Evolutionary conservation across 2,113 vertebrate species (phyloP).

Genomic region (Sapajus apella): DNA sequence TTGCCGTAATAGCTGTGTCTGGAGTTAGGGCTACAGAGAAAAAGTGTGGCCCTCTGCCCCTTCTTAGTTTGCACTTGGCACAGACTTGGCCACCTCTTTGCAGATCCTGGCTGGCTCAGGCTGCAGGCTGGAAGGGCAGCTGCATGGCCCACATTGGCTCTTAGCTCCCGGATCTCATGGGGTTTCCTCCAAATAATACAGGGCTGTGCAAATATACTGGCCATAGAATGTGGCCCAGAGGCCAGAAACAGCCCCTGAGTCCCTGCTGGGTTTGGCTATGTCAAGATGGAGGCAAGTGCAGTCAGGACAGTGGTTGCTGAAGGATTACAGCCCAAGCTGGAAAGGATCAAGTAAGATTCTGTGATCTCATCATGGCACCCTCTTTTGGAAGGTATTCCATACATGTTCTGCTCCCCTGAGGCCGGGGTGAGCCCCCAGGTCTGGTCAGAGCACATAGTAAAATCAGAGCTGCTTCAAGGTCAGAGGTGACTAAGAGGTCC

Average conservation of each 20-base stretch:
- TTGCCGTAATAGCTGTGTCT: not conserved
- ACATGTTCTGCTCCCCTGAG: not conserved
- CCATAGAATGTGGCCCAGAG: not conserved
- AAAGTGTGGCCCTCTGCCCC: not conserved
- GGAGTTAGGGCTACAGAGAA: not conserved
- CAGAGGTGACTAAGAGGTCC: not conserved
- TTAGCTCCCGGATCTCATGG: not conserved
- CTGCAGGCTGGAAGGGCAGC: not conserved
- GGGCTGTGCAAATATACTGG: not conserved
- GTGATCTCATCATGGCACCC: not conserved
- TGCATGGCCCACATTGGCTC: not conserved
- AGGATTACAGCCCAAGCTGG: not conserved
- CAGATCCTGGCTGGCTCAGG: not conserved
- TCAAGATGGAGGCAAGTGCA: not conserved
- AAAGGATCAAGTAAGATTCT: not conserved
- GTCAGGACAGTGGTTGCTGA: not conserved
- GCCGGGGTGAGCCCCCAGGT: not conserved
- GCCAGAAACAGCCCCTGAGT: not conserved
- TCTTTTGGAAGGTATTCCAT: not conserved
- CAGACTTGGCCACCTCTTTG: not conserved
- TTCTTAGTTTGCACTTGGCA: not conserved
- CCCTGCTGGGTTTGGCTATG: not conserved
- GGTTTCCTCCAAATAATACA: not conserved
- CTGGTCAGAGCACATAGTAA: not conserved
- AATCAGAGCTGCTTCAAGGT: not conserved